Conservation (phyloP, 2,113 vertebrate species). For the Eurypyga helias region DNA sequence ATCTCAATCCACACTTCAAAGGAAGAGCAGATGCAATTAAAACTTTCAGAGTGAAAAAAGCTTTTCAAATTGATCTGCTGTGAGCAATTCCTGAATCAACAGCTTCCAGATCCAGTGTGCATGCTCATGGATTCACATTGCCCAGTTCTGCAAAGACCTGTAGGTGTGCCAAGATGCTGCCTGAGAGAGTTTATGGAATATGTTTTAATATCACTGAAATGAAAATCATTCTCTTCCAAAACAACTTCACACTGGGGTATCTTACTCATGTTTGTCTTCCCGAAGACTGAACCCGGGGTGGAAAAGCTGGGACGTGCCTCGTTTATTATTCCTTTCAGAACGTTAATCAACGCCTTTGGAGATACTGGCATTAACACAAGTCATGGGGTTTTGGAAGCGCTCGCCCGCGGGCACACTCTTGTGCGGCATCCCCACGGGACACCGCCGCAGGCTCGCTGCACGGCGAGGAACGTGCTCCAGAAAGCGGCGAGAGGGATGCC, state of each 20-base stretch:
- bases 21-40: not conserved
- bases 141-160: not conserved
- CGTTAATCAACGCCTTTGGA: not conserved
- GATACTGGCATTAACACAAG: not conserved
- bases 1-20: not conserved
- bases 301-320: not conserved
- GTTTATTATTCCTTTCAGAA: not conserved
- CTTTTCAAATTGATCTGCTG: not conserved
- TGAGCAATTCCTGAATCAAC: not conserved
- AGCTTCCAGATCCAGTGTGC: not conserved
- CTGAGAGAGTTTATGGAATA: not conserved
- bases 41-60: not conserved
- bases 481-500: not conserved
- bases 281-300: not conserved
- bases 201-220: not conserved
- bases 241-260: not conserved
- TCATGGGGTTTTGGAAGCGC: not conserved
- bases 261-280: not conserved
- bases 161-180: not conserved
- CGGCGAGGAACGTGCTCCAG: not conserved
- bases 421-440: not conserved
- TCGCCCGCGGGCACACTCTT: accelerated
- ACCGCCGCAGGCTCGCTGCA: not conserved
- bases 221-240: not conserved
- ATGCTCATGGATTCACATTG: not conserved